phyloP scores from a whole-genome alignment of 2,797 vertebrate species.

The Coregonus sp. region DNA sequence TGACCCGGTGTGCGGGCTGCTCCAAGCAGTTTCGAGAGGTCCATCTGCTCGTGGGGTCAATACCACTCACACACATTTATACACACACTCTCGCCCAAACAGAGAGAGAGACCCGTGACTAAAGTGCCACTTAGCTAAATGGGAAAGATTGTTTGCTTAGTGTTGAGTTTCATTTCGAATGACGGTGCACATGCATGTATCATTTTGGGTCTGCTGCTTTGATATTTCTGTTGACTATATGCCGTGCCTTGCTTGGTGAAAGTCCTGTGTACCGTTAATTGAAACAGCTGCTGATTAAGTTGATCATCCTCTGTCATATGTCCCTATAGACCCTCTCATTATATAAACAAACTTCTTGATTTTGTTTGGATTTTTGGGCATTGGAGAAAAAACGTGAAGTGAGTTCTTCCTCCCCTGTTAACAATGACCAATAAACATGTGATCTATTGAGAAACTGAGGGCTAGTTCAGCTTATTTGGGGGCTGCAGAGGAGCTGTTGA shows the following conservation, averaged over 20 bases:
- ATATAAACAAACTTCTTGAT: neutral
- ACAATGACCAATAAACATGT: neutral
- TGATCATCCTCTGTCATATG: neutral
- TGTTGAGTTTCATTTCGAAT: conserved; percentile 48
- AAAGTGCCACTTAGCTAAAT: conserved; percentile 53
- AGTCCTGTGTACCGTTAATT: too few species aligned
- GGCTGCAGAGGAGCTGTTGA: neutral
- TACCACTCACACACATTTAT: conserved; percentile 27
- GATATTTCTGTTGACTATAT: neutral
- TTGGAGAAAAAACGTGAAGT: neutral
- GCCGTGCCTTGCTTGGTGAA: too few species aligned
- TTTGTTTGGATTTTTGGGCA: neutral
- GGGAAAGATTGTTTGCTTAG: conserved; percentile 40
- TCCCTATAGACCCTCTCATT: neutral
- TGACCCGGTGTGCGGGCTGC: conserved; percentile 33
- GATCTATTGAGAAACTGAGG: neutral
- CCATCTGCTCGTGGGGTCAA: conserved; percentile 58
- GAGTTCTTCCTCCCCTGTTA: neutral
- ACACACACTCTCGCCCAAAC: conserved; percentile 7
- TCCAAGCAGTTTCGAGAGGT: conserved; percentile 33
- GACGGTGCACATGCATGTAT: conserved; percentile 30
- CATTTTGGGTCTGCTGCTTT: neutral
- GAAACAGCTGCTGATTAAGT: neutral
- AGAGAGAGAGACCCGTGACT: neutral
- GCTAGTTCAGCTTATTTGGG: neutral